Conservation (phyloP, 2,113 vertebrate species). For the Australoheros scitulus region DNA sequence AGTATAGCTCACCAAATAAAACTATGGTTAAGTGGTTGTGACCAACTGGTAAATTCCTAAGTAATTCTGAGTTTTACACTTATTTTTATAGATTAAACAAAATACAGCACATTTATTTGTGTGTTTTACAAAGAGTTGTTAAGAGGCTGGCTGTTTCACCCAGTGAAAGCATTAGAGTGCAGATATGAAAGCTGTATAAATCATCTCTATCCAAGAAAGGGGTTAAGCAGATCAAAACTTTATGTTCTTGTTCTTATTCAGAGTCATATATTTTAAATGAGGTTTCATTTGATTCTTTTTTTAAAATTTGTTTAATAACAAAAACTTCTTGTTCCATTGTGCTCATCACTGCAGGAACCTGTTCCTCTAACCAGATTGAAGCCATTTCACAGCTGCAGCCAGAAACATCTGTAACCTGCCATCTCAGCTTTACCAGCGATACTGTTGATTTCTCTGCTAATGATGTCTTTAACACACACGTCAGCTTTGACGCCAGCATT, state of each 20-base stretch:
- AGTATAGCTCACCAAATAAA: not conserved
- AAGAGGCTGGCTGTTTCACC: not conserved
- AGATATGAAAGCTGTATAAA: not conserved
- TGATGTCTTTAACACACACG: conserved; percentile 83
- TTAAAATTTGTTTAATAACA: not conserved
- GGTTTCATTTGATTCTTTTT: not conserved
- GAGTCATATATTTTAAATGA: not conserved
- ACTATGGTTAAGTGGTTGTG: not conserved
- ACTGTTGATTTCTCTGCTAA: conserved; percentile 82
- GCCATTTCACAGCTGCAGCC: conserved; percentile 83
- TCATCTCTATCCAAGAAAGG: not conserved
- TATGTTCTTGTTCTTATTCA: not conserved
- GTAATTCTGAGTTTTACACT: not conserved
- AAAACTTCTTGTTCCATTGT: not conserved
- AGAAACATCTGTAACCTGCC: conserved; percentile 85
- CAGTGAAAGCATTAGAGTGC: not conserved
- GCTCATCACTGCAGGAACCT: conserved; percentile 80
- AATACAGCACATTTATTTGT: not conserved
- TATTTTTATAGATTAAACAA: not conserved
- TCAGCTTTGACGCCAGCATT: conserved; percentile 82
- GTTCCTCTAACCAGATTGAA: conserved; percentile 83
- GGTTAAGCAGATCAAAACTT: not conserved
- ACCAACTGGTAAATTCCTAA: not conserved
- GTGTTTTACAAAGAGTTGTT: not conserved
- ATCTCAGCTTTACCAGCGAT: conserved; percentile 83